A percentile compares a stretch with the other conserved stretches of the same genome.
Conservation (phyloP, 2,797 vertebrate genomes). For the Helarctos malayanus region DNA sequence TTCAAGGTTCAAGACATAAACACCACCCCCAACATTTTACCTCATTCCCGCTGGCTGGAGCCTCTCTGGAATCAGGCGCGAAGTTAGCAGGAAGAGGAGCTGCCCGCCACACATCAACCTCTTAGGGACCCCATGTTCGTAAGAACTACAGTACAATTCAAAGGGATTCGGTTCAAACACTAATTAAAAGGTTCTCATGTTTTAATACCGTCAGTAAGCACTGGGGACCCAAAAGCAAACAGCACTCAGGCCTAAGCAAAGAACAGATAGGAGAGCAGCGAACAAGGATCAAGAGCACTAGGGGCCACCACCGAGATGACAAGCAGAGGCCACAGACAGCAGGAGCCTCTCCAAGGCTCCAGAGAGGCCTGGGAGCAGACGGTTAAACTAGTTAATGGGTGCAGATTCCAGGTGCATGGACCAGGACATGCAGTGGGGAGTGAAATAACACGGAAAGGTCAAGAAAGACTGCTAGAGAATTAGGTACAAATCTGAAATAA, state of each 20-base stretch:
- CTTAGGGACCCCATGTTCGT: not conserved
- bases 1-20: not conserved
- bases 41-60: not conserved
- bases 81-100: not conserved
- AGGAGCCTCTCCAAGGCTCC: not conserved
- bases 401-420: no score
- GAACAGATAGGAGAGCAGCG: no score
- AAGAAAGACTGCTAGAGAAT: not conserved
- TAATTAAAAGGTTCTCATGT: not conserved
- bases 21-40: accelerated
- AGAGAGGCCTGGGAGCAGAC: not conserved
- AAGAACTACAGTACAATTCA: not conserved
- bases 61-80: not conserved
- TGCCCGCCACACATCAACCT: not conserved
- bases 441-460: not conserved
- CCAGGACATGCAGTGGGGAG: not conserved
- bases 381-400: not conserved
- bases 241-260: not conserved
- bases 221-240: not conserved
- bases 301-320: not conserved
- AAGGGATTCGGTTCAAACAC: not conserved
- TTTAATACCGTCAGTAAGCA: not conserved
- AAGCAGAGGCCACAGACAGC: not conserved
- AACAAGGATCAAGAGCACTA: not conserved
- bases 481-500: not conserved